Evolutionary conservation across 2,888 invertebrate genomes (phyloP), one percentile per base, ranked within the genome.

Genomic region (Parnassius apollo): DNA sequence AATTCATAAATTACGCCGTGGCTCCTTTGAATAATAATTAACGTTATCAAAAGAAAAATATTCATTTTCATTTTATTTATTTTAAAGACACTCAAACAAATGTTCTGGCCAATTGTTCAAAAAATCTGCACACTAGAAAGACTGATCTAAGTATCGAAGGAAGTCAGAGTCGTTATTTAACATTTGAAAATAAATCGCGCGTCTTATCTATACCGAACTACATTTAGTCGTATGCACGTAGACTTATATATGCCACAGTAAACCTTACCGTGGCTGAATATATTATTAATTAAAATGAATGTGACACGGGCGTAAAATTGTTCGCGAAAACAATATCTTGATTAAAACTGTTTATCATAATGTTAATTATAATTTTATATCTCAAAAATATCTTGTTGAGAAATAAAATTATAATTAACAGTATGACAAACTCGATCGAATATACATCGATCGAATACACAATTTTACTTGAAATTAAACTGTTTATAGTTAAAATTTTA

Each of bases 1-100:
- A 56, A 25, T 42, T 56, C 42, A 56, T 56, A 56, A 10, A 56
- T 46, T 11, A 25, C 49, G 7, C 49, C 56, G 25, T 46, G 7
- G 13, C 56, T 22, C 11, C 46, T 12, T 25, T 25, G 22, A 11
- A 56, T 25, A 22, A 56, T 1, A 9, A 12, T 46, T 25, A 56
- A 25, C 25, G 56, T 25, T 1, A 46, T 22, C 4, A 25, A 10
- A 46, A 46, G n/a, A 9, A 56, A 25, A 25, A 42, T 3, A 7
- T 12, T 56, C 46, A 56, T 56, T 46, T 42, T 44, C 10, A 44
- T 44, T 44, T 42, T 42, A n/a, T n/a, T 13, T 18, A 10, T 11
- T 42, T 53, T 42, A 13, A 54, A 9, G n/a, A 9, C 54, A 54
- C 4, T 54, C 13, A 9, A 54, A 4, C 4, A 35, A 35, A 35